These are phyloP conservation scores for Sula dactylatra DNA, from an alignment of 2,113 vertebrate genomes.

Conservation along the genomic window DNA sequence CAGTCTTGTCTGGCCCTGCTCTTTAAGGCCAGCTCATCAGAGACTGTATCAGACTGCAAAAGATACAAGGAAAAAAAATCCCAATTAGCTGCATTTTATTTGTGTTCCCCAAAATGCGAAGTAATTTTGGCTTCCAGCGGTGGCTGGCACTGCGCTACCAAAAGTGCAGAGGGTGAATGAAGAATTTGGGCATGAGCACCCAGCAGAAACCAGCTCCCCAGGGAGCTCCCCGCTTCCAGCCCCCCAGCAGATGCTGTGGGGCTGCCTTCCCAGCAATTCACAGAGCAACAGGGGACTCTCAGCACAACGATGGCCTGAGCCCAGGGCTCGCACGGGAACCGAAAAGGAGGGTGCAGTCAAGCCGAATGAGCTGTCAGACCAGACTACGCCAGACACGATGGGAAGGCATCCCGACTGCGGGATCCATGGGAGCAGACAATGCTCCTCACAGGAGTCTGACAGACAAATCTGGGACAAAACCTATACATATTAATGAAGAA, in stretches of 20 bases:
- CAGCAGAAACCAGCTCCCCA: neutral
- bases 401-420: neutral
- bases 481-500: conserved; percentile 55
- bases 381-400: neutral
- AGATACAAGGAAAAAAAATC: neutral
- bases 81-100: neutral
- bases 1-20: neutral
- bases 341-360: neutral
- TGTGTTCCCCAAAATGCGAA: neutral
- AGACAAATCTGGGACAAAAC: conserved; percentile 58
- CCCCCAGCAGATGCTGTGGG: accelerated
- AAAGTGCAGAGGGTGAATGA: neutral
- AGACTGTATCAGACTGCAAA: conserved; percentile 30
- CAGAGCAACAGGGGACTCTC: neutral
- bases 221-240: neutral
- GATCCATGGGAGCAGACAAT: conserved; percentile 20
- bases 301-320: accelerated
- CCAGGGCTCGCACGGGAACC: accelerated
- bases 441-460: conserved; percentile 5
- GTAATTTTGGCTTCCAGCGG: neutral
- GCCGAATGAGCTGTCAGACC: neutral
- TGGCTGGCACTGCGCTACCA: neutral
- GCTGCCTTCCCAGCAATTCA: neutral
- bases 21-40: conserved; percentile 40
- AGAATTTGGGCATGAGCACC: neutral